Evolutionary conservation across 2,888 invertebrate species (phyloP).

Genomic region (Ectemnius continuus): DNA sequence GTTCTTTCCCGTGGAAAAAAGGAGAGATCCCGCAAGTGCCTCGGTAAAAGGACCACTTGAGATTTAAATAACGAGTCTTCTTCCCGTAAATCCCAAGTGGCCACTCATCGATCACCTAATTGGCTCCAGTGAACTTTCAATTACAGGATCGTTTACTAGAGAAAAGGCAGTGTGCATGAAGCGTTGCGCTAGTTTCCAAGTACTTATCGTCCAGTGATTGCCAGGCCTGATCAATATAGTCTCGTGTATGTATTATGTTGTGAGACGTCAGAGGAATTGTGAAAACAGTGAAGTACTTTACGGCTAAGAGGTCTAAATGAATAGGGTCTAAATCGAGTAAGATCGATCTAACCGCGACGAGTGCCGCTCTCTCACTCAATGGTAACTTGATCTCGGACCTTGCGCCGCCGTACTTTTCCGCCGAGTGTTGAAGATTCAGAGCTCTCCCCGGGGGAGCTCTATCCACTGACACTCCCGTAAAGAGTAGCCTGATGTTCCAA

Average conservation of each 20-base stretch:
- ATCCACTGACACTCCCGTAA: conserved; percentile 4
- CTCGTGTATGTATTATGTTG: too few species aligned
- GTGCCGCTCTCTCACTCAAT: too few species aligned
- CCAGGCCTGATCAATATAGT: too few species aligned
- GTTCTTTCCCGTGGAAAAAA: too few species aligned
- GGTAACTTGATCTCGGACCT: too few species aligned
- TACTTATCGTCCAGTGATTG: too few species aligned
- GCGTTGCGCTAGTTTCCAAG: neutral
- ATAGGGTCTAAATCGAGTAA: conserved; percentile 1
- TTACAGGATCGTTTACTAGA: conserved; percentile 17
- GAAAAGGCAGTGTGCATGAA: neutral
- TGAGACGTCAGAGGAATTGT: too few species aligned
- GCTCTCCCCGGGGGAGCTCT: conserved; percentile 11
- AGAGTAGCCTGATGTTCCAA: neutral
- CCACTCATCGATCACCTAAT: conserved; percentile 13
- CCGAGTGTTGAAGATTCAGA: conserved; percentile 3
- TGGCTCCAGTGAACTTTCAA: conserved; percentile 25
- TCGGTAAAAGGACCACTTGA: neutral
- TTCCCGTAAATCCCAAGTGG: neutral
- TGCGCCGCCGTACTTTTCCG: too few species aligned
- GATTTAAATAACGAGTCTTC: neutral
- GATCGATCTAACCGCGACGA: neutral
- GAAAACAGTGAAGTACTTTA: too few species aligned
- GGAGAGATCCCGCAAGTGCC: too few species aligned
- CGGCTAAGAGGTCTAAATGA: too few species aligned